phyloP scores from a whole-genome alignment of 2,888 invertebrate species.

The Spicauda simplicius region DNA sequence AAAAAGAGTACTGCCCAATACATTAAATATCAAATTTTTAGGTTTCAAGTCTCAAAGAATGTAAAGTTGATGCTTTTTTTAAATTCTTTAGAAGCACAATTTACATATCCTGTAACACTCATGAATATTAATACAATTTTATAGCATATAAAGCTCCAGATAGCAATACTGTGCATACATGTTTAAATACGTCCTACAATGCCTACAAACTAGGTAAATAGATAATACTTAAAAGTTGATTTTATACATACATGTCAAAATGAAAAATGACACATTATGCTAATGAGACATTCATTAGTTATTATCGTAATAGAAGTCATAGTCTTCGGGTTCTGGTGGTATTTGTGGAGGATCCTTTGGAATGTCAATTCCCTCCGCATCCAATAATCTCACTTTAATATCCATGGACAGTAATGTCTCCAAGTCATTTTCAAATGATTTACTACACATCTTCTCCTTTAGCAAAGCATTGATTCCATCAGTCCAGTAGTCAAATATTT shows the following conservation, averaged over 20 bases:
- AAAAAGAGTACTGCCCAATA: no score
- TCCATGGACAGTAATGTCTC: conserved; percentile 98
- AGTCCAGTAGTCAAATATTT: conserved; percentile 96
- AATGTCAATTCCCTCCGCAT: conserved; percentile 97
- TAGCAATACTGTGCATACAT: not conserved
- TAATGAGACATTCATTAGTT: conserved; percentile 70
- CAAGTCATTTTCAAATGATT: conserved; percentile 94
- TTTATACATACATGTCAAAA: conserved; percentile 22
- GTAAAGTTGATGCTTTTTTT: no score
- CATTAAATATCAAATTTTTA: no score
- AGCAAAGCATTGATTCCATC: conserved; percentile 97
- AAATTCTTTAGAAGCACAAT: not conserved
- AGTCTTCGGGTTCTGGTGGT: conserved; percentile 96
- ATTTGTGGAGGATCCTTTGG: conserved; percentile 96
- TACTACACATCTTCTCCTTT: conserved; percentile 94
- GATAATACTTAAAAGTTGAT: conserved; percentile 13
- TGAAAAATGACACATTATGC: conserved; percentile 1
- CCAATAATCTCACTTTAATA: conserved; percentile 95
- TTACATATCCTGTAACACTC: not conserved
- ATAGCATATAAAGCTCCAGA: not conserved
- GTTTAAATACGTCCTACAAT: not conserved
- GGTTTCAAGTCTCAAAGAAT: no score
- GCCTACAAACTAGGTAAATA: not conserved
- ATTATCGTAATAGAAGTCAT: conserved; percentile 92
- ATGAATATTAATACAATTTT: not conserved